Evolutionary conservation across 2,888 invertebrate genomes (phyloP), one percentile per base, ranked within the genome.

Genomic region (Apotomis betuletana): DNA sequence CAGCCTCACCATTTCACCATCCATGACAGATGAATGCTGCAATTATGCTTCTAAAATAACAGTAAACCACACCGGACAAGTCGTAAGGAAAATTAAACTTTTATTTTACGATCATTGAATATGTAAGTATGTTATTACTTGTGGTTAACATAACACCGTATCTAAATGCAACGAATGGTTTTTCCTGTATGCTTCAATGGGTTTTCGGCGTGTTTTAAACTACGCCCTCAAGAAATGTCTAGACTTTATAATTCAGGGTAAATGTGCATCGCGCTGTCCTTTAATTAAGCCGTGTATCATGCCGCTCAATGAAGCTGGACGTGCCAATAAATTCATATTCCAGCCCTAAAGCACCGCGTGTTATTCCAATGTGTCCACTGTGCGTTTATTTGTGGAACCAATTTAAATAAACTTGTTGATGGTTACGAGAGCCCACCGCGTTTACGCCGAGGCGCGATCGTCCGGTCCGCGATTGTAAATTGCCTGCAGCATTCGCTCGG

Each of bases 381-480:
- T 73, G 80, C 76, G 80, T 85, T 85, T 85, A 83, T 85, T 84
- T 85, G 84, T 83, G 79, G 81, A 80, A 81, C 78, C 85, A 85
- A 87, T 87, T 86, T 86, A 83, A 85, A 84, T 86, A 85, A 81
- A 83, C 82, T 83, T 82, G 82, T 81, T 69, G 75, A 75, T 82
- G 84, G 83, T 84, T 80, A 82, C 80, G 78, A 80, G 76, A 77
- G 79, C 74, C 74, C 79, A 79, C 78, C 78, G 78, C 79, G 78
- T 77, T 76, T 78, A 41, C 67, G 46, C 46, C 52, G 70, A 51
- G 15, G 52, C 58, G 38, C 67, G 54, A 63, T 77, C 80, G 80
- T 81, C 79, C 80, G 80, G 81, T 82, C 83, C 78, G 62, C 75
- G 76, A 77, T 77, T 78, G 80, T 80, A 82, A 84, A 84, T 83